Percentiles rank a stretch among this genome's conserved stretches.
Evolutionary conservation across 2,113 vertebrate genomes (phyloP).

Genomic region (Notarius quadriscutis): DNA sequence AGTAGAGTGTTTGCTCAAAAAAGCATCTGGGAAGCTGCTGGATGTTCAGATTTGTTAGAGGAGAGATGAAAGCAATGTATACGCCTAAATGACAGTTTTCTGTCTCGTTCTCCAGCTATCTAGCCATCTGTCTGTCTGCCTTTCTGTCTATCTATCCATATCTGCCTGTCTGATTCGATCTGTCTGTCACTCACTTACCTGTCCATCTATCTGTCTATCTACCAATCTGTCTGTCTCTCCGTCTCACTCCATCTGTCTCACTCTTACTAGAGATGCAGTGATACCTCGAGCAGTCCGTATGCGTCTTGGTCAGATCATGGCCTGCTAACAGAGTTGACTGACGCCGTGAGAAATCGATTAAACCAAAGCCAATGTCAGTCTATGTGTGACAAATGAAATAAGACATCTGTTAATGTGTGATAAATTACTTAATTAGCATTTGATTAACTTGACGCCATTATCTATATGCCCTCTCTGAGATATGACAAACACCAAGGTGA

Average conservation of each 20-base stretch:
- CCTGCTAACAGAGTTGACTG: slow-evolving; percentile 47
- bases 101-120: neutral
- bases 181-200: neutral
- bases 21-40: neutral
- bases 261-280: slow-evolving; percentile 16
- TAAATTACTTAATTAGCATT: slow-evolving; percentile 43
- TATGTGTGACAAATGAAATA: slow-evolving; percentile 41
- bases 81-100: neutral
- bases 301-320: neutral
- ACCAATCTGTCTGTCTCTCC: neutral
- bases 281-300: neutral
- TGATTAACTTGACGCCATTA: slow-evolving; percentile 28
- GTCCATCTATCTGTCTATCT: neutral
- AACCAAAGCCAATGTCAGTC: slow-evolving; percentile 3
- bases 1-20: neutral
- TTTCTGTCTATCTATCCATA: neutral
- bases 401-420: slow-evolving; percentile 46
- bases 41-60: neutral
- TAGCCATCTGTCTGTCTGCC: neutral
- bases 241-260: neutral
- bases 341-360: slow-evolving; percentile 43
- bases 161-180: neutral
- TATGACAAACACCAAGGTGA: neutral
- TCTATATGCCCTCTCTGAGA: neutral
- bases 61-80: neutral